Conservation (phyloP, 1,140 invertebrate species). For the Armadillidium nasatum region DNA sequence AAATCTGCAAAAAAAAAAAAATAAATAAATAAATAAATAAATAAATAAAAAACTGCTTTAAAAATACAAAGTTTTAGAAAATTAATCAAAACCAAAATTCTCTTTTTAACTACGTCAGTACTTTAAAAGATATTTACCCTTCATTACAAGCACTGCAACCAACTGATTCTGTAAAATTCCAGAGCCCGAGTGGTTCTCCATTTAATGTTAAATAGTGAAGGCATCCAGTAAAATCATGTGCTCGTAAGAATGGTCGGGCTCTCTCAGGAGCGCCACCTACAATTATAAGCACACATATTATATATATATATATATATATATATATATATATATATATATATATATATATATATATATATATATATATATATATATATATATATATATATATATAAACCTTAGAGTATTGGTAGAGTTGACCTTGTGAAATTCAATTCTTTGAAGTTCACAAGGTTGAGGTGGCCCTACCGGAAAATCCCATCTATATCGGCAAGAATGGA, state of each 20-base stretch:
- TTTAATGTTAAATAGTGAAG: slow-evolving; percentile 72
- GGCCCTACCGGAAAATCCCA: no score
- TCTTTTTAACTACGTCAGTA: not conserved
- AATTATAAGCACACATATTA: no score
- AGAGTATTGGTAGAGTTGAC: no score
- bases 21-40: slow-evolving; percentile 37
- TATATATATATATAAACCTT: no score
- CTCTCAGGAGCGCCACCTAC: slow-evolving; percentile 33
- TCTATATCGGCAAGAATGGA: no score
- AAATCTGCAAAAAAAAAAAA: slow-evolving; percentile 23
- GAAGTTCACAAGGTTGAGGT: no score
- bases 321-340: no score
- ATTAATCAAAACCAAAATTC: no score
- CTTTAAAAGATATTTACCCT: slow-evolving; percentile 54
- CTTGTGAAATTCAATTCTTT: no score
- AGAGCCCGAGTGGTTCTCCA: slow-evolving; percentile 72
- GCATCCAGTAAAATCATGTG: slow-evolving; percentile 59
- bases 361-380: no score
- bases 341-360: no score
- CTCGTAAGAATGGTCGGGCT: slow-evolving; percentile 25
- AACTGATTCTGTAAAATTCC: slow-evolving; percentile 71
- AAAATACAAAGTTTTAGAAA: not conserved
- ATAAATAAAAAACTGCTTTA: not conserved
- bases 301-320: no score
- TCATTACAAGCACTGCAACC: slow-evolving; percentile 66